A percentile compares a stretch with the other conserved stretches of the same genome.
Evolutionary conservation across 2,113 vertebrate species (phyloP).

Genomic region (Malaclemys terrapin): DNA sequence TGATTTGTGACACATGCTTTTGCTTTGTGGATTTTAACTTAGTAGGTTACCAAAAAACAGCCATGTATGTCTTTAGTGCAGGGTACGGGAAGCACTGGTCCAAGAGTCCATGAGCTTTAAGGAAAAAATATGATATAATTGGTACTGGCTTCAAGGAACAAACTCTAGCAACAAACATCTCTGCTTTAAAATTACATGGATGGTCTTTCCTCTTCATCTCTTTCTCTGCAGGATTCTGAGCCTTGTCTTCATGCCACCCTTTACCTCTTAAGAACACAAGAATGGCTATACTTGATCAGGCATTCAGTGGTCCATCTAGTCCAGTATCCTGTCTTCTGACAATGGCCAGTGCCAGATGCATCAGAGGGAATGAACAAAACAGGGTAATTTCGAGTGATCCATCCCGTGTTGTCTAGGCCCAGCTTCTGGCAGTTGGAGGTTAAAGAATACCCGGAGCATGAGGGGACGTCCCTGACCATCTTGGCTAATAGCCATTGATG

Average conservation of each 20-base stretch:
- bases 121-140: not conserved
- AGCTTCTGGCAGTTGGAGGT: not conserved
- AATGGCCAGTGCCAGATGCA: not conserved
- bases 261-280: not conserved
- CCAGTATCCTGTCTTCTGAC: not conserved
- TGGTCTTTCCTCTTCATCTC: not conserved
- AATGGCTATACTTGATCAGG: not conserved
- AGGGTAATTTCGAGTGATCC: not conserved
- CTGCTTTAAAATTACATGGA: not conserved
- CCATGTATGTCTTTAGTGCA: not conserved
- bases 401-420: not conserved
- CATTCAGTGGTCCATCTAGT: not conserved
- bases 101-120: not conserved
- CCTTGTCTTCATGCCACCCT: not conserved
- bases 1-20: not conserved
- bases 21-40: not conserved
- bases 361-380: not conserved
- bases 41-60: not conserved
- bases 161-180: not conserved
- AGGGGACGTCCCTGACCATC: not conserved
- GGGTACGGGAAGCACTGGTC: not conserved
- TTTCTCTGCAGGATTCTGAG: not conserved
- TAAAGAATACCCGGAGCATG: not conserved
- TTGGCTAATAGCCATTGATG: not conserved
- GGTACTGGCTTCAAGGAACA: not conserved